Percentiles rank a stretch among this genome's conserved stretches.
Conservation (phyloP, 2,797 vertebrate genomes). For the Microchirus variegatus region DNA sequence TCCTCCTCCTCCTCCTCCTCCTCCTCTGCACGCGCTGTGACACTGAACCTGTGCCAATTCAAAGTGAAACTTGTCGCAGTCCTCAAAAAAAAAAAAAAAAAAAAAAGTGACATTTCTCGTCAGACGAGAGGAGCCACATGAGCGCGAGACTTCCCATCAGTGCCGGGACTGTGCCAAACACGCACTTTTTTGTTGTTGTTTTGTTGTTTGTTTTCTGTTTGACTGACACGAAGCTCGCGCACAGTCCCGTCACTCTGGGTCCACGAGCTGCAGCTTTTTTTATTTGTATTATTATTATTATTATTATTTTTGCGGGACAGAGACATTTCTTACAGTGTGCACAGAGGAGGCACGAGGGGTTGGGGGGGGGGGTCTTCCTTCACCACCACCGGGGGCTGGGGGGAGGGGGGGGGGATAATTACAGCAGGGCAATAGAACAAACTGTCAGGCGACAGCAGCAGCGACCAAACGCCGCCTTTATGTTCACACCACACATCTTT, state of each 20-base stretch:
- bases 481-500: not conserved
- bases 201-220: not conserved
- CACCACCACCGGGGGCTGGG: constrained; percentile 21
- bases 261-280: not conserved
- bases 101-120: not conserved
- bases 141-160: not conserved
- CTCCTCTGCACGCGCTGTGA: not conserved
- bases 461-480: constrained; percentile 44
- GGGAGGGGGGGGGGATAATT: constrained; percentile 25
- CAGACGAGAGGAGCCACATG: not conserved
- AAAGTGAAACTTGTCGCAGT: constrained; percentile 20
- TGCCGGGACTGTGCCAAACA: not conserved
- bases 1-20: not conserved
- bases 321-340: constrained; percentile 34
- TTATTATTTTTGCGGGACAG: not conserved
- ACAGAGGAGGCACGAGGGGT: not conserved
- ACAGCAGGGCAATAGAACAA: constrained; percentile 54
- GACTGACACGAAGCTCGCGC: not conserved
- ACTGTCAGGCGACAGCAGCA: constrained; percentile 33
- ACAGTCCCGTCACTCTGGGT: not conserved
- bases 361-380: not conserved
- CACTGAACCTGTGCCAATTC: not conserved
- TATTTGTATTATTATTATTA: no score
- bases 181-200: not conserved
- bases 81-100: rapidly evolving